These are phyloP conservation scores for Heliconius congener DNA, from an alignment of 1,140 invertebrate genomes.

Conservation along the genomic window DNA sequence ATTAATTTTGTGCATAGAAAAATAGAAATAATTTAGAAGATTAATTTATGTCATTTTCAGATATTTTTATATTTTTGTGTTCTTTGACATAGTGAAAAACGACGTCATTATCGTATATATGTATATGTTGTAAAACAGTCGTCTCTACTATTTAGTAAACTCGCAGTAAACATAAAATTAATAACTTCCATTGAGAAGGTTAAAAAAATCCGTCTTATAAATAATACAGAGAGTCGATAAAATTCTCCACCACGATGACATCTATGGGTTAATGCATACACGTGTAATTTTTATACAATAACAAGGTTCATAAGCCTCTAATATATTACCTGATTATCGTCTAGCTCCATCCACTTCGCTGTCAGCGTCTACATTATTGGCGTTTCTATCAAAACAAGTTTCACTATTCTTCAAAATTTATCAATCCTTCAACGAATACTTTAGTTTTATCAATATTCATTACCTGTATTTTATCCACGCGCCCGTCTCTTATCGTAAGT, in stretches of 20 bases:
- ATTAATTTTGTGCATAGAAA: too few species aligned
- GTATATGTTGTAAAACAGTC: too few species aligned
- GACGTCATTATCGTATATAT: too few species aligned
- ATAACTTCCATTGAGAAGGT: slow-evolving; percentile 27
- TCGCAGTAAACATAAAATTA: slow-evolving; percentile 26
- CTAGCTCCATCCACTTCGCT: slow-evolving; percentile 47
- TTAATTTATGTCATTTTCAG: too few species aligned
- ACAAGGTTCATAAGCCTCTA: slow-evolving; percentile 40
- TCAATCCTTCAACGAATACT: slow-evolving; percentile 55
- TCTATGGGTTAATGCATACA: slow-evolving; percentile 38
- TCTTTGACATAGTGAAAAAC: too few species aligned
- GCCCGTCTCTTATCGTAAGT: slow-evolving; percentile 69
- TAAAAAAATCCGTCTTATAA: slow-evolving; percentile 16
- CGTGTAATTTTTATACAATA: slow-evolving; percentile 44
- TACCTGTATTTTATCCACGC: slow-evolving; percentile 77
- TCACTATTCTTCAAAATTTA: slow-evolving; percentile 54
- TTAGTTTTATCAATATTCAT: slow-evolving; percentile 77
- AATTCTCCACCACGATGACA: slow-evolving; percentile 31
- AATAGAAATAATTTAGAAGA: too few species aligned
- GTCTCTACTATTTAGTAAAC: background rate
- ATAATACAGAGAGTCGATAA: slow-evolving; percentile 23
- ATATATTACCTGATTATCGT: slow-evolving; percentile 57
- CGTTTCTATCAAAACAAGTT: slow-evolving; percentile 64
- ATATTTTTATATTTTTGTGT: too few species aligned
- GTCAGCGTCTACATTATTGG: slow-evolving; percentile 56